Conservation (phyloP, 2,888 invertebrate species). For the Cataglyphis cursor region DNA sequence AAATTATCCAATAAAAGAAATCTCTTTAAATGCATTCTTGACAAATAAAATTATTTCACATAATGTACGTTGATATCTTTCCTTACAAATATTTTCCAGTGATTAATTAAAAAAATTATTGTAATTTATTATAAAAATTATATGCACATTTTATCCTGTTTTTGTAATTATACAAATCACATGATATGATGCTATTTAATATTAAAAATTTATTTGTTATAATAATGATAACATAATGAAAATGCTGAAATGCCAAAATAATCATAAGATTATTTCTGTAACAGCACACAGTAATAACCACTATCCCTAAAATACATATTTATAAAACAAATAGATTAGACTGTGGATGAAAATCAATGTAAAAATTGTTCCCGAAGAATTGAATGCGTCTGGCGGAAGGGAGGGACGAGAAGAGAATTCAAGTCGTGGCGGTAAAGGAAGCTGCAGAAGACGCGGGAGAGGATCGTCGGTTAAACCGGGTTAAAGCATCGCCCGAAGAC, state of each 20-base stretch:
- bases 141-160: background rate
- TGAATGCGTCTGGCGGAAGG: background rate
- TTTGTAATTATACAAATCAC: background rate
- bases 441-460: slow-evolving; percentile 7
- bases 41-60: background rate
- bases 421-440: background rate
- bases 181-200: background rate
- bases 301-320: slow-evolving; percentile 24
- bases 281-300: slow-evolving; percentile 11
- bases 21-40: background rate
- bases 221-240: background rate
- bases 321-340: slow-evolving; percentile 35
- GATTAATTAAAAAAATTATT: background rate
- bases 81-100: background rate
- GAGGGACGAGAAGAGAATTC: background rate
- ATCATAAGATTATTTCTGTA: slow-evolving; percentile 24
- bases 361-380: slow-evolving; percentile 22
- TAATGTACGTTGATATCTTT: background rate
- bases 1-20: background rate
- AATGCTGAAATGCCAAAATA: slow-evolving; percentile 5
- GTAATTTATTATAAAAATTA: background rate
- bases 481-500: slow-evolving; percentile 75
- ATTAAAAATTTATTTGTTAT: slow-evolving; percentile 6
- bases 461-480: slow-evolving; percentile 59
- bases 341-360: slow-evolving; percentile 32